Evolutionary conservation across 2,888 invertebrate genomes (phyloP).

Genomic region (Lomographa bimaculata): DNA sequence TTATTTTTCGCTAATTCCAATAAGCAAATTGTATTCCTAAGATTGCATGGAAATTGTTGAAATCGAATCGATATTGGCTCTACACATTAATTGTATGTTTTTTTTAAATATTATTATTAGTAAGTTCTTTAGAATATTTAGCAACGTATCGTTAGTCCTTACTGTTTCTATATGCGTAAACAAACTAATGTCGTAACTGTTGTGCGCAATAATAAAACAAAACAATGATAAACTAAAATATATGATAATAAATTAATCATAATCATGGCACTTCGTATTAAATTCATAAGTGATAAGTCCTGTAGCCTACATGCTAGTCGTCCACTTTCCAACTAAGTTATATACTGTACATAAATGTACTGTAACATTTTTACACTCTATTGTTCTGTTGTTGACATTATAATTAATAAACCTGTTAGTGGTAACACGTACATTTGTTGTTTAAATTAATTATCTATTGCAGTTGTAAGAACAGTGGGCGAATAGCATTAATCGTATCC

Average conservation of each 20-base stretch:
- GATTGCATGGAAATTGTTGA: too few species aligned
- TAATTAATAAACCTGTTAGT: background rate
- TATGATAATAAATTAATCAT: slow-evolving; percentile 14
- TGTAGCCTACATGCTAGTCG: slow-evolving; percentile 16
- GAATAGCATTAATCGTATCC: slow-evolving; percentile 10
- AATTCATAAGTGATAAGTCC: slow-evolving; percentile 21
- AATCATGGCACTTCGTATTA: slow-evolving; percentile 43
- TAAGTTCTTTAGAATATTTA: too few species aligned
- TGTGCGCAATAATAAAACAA: slow-evolving; percentile 25
- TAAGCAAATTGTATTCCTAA: too few species aligned
- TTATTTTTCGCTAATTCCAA: too few species aligned
- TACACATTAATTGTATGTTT: too few species aligned
- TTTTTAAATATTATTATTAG: too few species aligned
- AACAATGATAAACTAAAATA: slow-evolving; percentile 23
- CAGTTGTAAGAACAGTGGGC: slow-evolving; percentile 1
- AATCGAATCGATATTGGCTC: too few species aligned
- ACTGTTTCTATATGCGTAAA: slow-evolving; percentile 8
- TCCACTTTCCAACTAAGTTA: slow-evolving; percentile 6
- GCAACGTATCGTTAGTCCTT: too few species aligned
- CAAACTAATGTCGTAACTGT: slow-evolving; percentile 6
- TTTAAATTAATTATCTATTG: too few species aligned
- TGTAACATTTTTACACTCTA: too few species aligned
- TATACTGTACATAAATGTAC: too few species aligned
- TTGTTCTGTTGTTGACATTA: background rate
- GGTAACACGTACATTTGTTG: too few species aligned